Conservation (phyloP, 2,113 vertebrate species). For the Marmota flaviventris region DNA sequence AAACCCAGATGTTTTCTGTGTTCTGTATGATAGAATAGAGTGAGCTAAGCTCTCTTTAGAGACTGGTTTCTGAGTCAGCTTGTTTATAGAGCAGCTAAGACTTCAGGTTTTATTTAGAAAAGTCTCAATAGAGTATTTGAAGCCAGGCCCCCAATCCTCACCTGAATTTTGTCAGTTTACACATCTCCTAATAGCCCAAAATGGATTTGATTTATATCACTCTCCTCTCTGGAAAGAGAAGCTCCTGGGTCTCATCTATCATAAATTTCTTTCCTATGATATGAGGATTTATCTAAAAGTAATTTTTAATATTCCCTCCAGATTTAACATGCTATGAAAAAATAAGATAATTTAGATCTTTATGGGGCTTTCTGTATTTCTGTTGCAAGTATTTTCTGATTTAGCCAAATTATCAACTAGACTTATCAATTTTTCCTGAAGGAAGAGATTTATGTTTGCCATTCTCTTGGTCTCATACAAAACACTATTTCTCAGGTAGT, state of each 20-base stretch:
- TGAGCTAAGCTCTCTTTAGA: constrained; percentile 62
- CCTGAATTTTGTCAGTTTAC: constrained; percentile 71
- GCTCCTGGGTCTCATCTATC: neutral
- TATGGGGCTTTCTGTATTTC: neutral
- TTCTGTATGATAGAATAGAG: constrained; percentile 66
- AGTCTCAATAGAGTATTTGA: constrained; percentile 76
- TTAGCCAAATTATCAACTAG: neutral
- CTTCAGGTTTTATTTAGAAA: constrained; percentile 81
- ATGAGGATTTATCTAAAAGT: constrained; percentile 34
- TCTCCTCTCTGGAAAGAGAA: constrained; percentile 58
- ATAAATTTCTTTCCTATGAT: constrained; percentile 21
- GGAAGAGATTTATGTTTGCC: neutral
- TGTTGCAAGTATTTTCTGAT: neutral
- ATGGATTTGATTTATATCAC: constrained; percentile 45
- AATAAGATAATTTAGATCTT: constrained; percentile 4
- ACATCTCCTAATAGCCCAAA: constrained; percentile 58
- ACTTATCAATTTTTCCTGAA: constrained; percentile 9
- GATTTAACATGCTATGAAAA: constrained; percentile 49
- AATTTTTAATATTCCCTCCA: constrained; percentile 11
- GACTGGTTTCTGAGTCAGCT: constrained; percentile 76
- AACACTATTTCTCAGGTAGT: neutral
- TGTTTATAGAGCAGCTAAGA: constrained; percentile 84
- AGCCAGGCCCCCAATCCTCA: constrained; percentile 64
- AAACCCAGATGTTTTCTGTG: constrained; percentile 74
- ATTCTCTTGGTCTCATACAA: constrained; percentile 18